Evolutionary conservation across 2,888 invertebrate species (phyloP).

Genomic region (Ophion ventricosus): DNA sequence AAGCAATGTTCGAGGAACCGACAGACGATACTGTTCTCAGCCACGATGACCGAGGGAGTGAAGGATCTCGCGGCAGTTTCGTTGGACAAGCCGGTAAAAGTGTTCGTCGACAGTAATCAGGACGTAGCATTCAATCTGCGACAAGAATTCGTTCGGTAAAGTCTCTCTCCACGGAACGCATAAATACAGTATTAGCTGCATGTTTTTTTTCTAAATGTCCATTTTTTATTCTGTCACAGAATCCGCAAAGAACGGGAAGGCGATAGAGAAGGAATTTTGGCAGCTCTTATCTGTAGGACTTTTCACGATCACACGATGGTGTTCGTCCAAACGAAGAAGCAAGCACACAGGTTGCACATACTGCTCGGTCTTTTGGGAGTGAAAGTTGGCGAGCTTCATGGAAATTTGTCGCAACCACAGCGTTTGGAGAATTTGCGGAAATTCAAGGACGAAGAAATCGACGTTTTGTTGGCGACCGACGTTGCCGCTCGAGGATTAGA

Average conservation of each 20-base stretch:
- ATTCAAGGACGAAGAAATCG: constrained; percentile 93
- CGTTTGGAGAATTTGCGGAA: constrained; percentile 94
- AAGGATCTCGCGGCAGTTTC: constrained; percentile 97
- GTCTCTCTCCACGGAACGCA: background rate
- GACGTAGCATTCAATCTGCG: constrained; percentile 97
- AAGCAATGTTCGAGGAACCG: constrained; percentile 94
- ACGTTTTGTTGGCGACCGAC: constrained; percentile 97
- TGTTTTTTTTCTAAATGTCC: background rate
- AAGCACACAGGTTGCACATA: constrained; percentile 97
- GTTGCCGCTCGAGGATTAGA: constrained; percentile 97
- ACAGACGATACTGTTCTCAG: constrained; percentile 99
- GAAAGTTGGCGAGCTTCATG: constrained; percentile 96
- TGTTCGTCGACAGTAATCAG: constrained; percentile 98
- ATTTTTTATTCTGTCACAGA: constrained; percentile 81
- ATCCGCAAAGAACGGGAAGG: constrained; percentile 95
- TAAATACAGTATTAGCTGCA: background rate
- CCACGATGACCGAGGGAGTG: constrained; percentile 99
- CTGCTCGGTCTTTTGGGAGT: constrained; percentile 95
- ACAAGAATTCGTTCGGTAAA: constrained; percentile 95
- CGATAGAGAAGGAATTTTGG: constrained; percentile 95
- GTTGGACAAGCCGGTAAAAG: constrained; percentile 94
- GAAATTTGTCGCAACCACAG: constrained; percentile 97
- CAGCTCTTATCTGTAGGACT: constrained; percentile 92
- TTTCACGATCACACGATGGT: constrained; percentile 96
- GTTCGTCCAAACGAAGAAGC: constrained; percentile 98